phyloP scores from a whole-genome alignment of 2,113 vertebrate species.

The Mastomys natalensis region DNA sequence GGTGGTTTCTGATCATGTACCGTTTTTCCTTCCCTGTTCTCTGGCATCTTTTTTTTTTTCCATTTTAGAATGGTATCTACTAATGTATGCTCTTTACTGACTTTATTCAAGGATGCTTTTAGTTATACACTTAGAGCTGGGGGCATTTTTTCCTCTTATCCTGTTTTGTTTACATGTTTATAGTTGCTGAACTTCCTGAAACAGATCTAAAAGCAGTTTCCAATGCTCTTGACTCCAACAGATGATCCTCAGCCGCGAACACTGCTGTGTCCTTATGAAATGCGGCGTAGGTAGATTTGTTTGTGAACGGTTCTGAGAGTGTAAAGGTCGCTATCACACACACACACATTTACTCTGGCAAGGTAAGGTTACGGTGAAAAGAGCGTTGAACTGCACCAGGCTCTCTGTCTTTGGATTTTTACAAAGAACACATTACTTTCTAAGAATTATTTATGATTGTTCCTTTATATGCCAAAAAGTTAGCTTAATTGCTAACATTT shows the following conservation, averaged over 20 bases:
- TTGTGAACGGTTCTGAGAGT: slow-evolving; percentile 79
- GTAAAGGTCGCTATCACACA: slow-evolving; percentile 83
- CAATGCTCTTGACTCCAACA: slow-evolving; percentile 43
- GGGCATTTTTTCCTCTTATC: neutral
- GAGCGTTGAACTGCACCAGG: slow-evolving; percentile 76
- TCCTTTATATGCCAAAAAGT: slow-evolving; percentile 60
- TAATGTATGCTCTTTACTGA: neutral
- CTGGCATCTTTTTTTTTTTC: rapidly evolving
- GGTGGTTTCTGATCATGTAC: neutral
- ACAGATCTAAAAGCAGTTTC: neutral
- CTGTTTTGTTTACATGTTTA: neutral
- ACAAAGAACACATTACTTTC: slow-evolving; percentile 81
- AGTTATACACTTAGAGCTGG: neutral
- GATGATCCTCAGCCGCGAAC: neutral
- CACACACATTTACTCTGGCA: slow-evolving; percentile 83
- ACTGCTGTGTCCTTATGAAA: neutral
- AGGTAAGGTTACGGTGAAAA: slow-evolving; percentile 87
- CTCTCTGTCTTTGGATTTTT: slow-evolving; percentile 83
- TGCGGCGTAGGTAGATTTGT: slow-evolving; percentile 34
- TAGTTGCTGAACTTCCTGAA: slow-evolving; percentile 2
- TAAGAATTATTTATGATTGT: slow-evolving; percentile 72
- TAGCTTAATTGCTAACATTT: slow-evolving; percentile 71
- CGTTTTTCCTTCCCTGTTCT: neutral
- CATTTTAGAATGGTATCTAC: neutral
- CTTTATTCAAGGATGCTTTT: slow-evolving; percentile 32